Conservation (phyloP, 2,113 vertebrate genomes). For the Dasypus novemcinctus region DNA sequence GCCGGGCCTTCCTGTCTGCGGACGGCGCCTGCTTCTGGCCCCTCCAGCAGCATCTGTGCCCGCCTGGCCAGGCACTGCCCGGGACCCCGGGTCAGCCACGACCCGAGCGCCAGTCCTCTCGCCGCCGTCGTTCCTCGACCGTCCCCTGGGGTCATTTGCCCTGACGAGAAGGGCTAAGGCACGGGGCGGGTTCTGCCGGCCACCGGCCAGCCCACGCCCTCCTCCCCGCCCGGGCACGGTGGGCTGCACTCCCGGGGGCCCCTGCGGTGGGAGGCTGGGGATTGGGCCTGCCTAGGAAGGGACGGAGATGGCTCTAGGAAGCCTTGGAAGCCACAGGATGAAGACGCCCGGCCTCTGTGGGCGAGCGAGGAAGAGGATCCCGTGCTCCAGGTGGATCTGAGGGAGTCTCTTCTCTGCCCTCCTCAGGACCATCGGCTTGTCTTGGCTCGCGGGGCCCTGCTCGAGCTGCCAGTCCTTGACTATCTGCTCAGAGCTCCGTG, state of each 20-base stretch:
- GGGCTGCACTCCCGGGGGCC: not conserved
- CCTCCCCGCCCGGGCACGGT: not conserved
- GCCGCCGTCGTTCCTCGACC: not conserved
- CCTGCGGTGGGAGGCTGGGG: not conserved
- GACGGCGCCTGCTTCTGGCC: not conserved
- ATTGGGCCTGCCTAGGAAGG: no score
- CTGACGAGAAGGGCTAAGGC: not conserved
- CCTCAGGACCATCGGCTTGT: not conserved
- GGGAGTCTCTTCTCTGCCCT: not conserved
- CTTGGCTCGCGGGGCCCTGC: not conserved
- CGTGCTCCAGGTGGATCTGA: not conserved
- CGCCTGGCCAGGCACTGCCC: no score
- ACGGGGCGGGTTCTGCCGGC: not conserved
- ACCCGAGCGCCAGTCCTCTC: not conserved
- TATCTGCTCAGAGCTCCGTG: not conserved
- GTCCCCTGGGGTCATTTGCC: not conserved
- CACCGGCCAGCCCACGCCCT: accelerated
- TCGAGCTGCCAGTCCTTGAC: not conserved
- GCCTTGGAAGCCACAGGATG: not conserved
- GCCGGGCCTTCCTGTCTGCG: not conserved
- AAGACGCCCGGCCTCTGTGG: not conserved
- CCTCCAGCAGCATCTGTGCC: no score
- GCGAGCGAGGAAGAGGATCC: not conserved
- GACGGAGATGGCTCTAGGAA: not conserved
- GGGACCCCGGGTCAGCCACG: no score